Evolutionary conservation across 1,140 invertebrate genomes (phyloP).

Genomic region (Drosophila biarmipes): DNA sequence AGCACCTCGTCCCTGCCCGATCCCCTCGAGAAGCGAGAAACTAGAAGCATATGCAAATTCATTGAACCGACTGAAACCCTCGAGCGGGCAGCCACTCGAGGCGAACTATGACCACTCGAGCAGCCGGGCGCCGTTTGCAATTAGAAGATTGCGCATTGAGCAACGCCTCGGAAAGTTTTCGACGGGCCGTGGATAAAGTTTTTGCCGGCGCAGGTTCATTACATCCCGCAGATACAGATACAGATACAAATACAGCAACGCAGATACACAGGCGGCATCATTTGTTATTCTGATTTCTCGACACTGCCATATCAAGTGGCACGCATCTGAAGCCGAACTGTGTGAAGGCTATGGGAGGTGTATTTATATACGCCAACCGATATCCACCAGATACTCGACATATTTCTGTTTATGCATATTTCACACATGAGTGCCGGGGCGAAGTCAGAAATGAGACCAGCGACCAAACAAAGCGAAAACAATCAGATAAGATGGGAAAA

Average conservation of each 20-base stretch:
- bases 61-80: conserved; percentile 57
- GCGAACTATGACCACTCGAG: conserved; percentile 53
- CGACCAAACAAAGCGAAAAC: conserved; percentile 18
- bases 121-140: conserved; percentile 63
- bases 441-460: conserved; percentile 34
- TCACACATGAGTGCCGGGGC: conserved; percentile 51
- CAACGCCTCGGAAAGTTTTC: conserved; percentile 65
- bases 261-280: conserved; percentile 55
- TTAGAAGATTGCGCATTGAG: conserved; percentile 70
- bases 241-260: neutral
- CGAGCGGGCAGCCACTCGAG: conserved; percentile 49
- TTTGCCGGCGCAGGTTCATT: conserved; percentile 35
- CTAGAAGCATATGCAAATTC: conserved; percentile 65
- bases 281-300: conserved; percentile 65
- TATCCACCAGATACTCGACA: conserved; percentile 65
- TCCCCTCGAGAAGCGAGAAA: conserved; percentile 10
- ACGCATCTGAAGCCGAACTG: conserved; percentile 66
- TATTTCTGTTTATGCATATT: conserved; percentile 74
- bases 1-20: neutral
- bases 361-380: conserved; percentile 43
- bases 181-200: conserved; percentile 54
- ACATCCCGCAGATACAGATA: conserved; percentile 19
- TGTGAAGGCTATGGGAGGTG: conserved; percentile 65
- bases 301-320: conserved; percentile 70
- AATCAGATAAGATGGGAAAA: conserved; percentile 36